Base-by-base conservation (phyloP, 2,797 vertebrate genomes). In the Gila robusta region DNA sequence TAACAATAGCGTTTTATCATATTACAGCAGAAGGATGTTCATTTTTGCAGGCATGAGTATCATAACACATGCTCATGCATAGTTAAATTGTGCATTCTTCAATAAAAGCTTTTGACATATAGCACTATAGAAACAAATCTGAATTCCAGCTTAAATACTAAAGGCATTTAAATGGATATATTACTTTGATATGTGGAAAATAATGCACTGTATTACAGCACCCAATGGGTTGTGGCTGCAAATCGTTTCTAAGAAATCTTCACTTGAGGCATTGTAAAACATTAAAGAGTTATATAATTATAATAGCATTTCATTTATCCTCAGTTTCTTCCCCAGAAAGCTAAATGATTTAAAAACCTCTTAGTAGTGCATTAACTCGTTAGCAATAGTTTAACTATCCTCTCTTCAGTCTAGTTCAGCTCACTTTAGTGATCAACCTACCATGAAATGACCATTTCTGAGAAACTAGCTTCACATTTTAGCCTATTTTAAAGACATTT, bases 371-470 rank as follows among this genome's bases (percentile, higher is more conserved):
- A 64, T 67, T n/a, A 12, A 35, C 32, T 77, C 21, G 49, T 77
- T 35, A 77, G 21, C 6, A 84, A 84, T 39, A 21, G 62, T 14
- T 66, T 9, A 67, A 67, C 28, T 49, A 49, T 35, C 41, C 66
- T 52, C 79, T 81, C 62, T 32, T 23, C 26, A 9, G 37, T n/a
- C 19, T 6, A 47, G 8, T 47, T n/a, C 49, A 39, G 26, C 71
- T 79, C 78, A 79, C 26, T 78, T 81, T 85, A 79, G 41, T 71
- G 19, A 28, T 78, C 82, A 88, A 77, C 72, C 82, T 70, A 79
- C 54, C 71, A 78, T 59, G 72, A 87, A 88, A 84, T 80, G 32
- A 41, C 37, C 2, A 66, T 64, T 78, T 79, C 39, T 21, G 44
- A 80, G 79, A 56, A 41, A 84, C 49, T 79, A 82, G 35, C 59